These are phyloP conservation scores for Erethizon dorsatum DNA, from an alignment of 2,797 vertebrate species.

Conservation along the genomic window DNA sequence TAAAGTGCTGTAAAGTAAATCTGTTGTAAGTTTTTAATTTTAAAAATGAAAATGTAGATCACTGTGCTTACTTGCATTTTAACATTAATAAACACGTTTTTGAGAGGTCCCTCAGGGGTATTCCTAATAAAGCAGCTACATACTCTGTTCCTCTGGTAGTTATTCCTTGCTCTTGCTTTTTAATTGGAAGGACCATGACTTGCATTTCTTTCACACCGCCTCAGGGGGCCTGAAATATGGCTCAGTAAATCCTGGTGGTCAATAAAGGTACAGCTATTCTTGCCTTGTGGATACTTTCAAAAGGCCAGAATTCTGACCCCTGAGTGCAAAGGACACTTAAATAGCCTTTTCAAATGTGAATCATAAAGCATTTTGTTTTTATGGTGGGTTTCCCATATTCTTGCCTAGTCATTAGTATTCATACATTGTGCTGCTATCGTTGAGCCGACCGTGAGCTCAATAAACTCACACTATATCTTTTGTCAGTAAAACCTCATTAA, in stretches of 20 bases:
- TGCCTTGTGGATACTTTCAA: background rate
- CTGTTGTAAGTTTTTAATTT: conserved; percentile 37
- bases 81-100: conserved; percentile 70
- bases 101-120: background rate
- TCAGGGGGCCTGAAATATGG: conserved; percentile 47
- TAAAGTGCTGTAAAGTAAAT: conserved; percentile 19
- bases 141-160: conserved; percentile 4
- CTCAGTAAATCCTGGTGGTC: conserved; percentile 68
- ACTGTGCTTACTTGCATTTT: conserved; percentile 66
- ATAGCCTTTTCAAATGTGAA: conserved; percentile 48
- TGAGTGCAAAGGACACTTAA: background rate
- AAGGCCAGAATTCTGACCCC: conserved; percentile 45
- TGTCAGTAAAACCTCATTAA: conserved; percentile 85
- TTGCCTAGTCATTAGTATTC: conserved; percentile 76
- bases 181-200: conserved; percentile 83
- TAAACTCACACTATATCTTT: conserved; percentile 75
- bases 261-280: conserved; percentile 62
- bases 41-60: conserved; percentile 50
- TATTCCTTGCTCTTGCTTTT: conserved; percentile 64
- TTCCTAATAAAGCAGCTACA: conserved; percentile 44
- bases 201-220: conserved; percentile 71
- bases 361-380: conserved; percentile 47
- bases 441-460: conserved; percentile 59
- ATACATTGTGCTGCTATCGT: background rate
- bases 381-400: conserved; percentile 34